phyloP scores from a whole-genome alignment of 2,888 invertebrate species.

The Dicranocentrus wangi region DNA sequence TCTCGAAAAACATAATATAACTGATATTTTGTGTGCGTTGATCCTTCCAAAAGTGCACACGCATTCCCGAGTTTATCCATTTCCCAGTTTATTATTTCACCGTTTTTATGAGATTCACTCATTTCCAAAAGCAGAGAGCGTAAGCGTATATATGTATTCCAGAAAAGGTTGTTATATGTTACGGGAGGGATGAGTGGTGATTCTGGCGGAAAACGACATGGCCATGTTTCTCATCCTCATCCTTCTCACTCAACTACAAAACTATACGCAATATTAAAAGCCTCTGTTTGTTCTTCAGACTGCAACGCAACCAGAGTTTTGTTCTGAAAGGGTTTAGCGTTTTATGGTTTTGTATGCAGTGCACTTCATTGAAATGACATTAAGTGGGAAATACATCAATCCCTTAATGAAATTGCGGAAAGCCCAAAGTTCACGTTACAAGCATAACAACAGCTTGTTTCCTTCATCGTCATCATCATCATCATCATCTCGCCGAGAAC shows the following conservation, averaged over 20 bases:
- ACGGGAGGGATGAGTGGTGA: slow-evolving; percentile 10
- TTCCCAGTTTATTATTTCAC: slow-evolving; percentile 54
- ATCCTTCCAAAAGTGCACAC: slow-evolving; percentile 6
- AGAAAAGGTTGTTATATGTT: background rate
- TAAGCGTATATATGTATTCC: background rate
- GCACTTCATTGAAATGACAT: slow-evolving; percentile 68
- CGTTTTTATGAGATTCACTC: slow-evolving; percentile 44
- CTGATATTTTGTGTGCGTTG: too few species aligned
- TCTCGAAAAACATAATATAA: slow-evolving; percentile 11
- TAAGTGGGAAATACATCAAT: slow-evolving; percentile 69
- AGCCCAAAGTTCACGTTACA: slow-evolving; percentile 54
- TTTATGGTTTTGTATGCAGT: slow-evolving; percentile 23
- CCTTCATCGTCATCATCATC: slow-evolving; percentile 44
- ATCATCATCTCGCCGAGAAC: too few species aligned
- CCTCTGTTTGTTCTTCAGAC: slow-evolving; percentile 5
- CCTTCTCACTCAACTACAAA: background rate
- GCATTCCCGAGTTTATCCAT: slow-evolving; percentile 16
- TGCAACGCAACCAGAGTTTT: slow-evolving; percentile 11
- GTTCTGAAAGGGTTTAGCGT: background rate
- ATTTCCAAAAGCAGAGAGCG: background rate
- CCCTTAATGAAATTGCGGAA: slow-evolving; percentile 68
- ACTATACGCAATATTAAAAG: background rate
- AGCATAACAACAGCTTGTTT: slow-evolving; percentile 59
- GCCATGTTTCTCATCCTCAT: background rate
- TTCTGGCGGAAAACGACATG: background rate